phyloP scores from a whole-genome alignment of 1,140 invertebrate species.

The Ips nitidus region DNA sequence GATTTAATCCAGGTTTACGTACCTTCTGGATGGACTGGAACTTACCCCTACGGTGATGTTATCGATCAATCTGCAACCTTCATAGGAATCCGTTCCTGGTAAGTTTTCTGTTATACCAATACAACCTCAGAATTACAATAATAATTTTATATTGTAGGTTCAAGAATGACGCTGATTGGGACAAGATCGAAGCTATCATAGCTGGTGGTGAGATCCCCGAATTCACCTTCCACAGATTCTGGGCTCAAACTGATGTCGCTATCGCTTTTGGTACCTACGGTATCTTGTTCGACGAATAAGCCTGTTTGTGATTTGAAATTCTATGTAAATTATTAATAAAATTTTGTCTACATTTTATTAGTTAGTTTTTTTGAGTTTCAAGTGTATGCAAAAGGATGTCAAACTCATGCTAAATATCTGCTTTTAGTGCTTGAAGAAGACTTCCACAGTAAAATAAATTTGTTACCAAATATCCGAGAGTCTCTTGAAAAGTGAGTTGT shows the following conservation, averaged over 20 bases:
- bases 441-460: no score
- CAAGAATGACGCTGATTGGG: conserved; percentile 33
- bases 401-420: no score
- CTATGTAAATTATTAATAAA: no score
- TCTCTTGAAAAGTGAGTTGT: no score
- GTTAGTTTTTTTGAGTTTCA: no score
- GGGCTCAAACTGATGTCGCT: conserved; percentile 35
- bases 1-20: conserved; percentile 24
- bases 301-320: not conserved
- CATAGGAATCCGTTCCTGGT: conserved; percentile 28
- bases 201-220: conserved; percentile 30
- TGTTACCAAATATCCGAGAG: no score
- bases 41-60: conserved; percentile 33
- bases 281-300: conserved; percentile 34
- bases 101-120: not conserved
- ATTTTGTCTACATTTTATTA: no score
- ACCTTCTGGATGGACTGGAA: conserved; percentile 31
- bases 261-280: conserved; percentile 34
- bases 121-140: not conserved
- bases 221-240: conserved; percentile 36
- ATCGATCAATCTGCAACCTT: conserved; percentile 33
- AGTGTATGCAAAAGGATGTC: no score
- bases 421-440: no score
- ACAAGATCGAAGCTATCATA: conserved; percentile 26
- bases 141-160: not conserved